These are phyloP conservation scores for Habroteleia sp. DNA, from an alignment of 2,888 invertebrate species.

Conservation along the genomic window DNA sequence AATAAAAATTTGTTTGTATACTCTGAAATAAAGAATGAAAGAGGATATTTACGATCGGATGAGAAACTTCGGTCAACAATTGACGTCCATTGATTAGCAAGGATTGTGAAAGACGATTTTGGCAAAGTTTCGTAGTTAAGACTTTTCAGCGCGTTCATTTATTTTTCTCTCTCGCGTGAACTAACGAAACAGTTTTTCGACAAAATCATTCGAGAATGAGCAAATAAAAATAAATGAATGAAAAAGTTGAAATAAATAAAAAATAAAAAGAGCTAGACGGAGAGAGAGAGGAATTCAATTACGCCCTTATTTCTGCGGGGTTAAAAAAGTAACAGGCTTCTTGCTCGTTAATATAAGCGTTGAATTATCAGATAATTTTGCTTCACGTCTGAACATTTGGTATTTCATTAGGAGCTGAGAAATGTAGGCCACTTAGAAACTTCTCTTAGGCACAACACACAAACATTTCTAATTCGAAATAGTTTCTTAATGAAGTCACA, in stretches of 20 bases:
- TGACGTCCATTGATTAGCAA: conserved; percentile 10
- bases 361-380: conserved; percentile 25
- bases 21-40: background rate
- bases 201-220: background rate
- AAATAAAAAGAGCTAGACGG: conserved; percentile 4
- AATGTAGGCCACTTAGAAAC: conserved; percentile 44
- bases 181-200: conserved; percentile 15
- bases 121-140: conserved; percentile 23
- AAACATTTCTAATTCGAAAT: conserved; percentile 42
- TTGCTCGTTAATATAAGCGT: conserved; percentile 26
- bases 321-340: background rate
- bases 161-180: conserved; percentile 6
- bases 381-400: conserved; percentile 33
- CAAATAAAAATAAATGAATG: conserved; percentile 1
- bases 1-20: background rate
- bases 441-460: conserved; percentile 37
- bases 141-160: conserved; percentile 16
- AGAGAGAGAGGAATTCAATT: background rate
- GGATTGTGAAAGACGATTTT: background rate
- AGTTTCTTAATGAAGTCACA: conserved; percentile 42
- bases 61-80: conserved; percentile 12
- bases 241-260: conserved; percentile 7
- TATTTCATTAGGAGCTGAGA: conserved; percentile 41
- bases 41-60: background rate
- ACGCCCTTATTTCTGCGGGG: background rate